Conservation (phyloP, 1,140 invertebrate genomes). For the Trichonephila clavipes region DNA sequence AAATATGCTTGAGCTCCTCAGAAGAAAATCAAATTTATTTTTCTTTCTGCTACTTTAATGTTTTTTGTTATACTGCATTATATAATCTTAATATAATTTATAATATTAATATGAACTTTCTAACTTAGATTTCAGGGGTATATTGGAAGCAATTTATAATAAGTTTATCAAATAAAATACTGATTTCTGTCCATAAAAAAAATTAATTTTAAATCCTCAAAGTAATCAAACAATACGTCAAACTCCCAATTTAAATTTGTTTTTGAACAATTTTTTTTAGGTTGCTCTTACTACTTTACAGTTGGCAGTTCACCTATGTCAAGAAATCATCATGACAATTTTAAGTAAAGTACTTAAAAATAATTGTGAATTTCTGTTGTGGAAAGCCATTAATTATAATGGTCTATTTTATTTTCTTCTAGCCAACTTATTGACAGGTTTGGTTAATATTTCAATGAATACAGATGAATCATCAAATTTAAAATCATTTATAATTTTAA, state of each 20-base stretch:
- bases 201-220: no score
- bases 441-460: slow-evolving; percentile 87
- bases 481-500: slow-evolving; percentile 34
- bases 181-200: no score
- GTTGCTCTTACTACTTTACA: slow-evolving; percentile 29
- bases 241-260: neutral
- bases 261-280: neutral
- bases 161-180: no score
- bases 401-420: slow-evolving; percentile 89
- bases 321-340: neutral
- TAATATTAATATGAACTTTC: no score
- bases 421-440: slow-evolving; percentile 89
- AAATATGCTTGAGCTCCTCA: no score
- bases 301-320: slow-evolving; percentile 42
- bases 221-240: no score
- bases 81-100: no score
- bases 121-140: no score
- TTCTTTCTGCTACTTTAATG: no score
- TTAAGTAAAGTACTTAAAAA: slow-evolving; percentile 28
- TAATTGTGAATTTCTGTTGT: slow-evolving; percentile 77
- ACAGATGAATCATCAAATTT: slow-evolving; percentile 80
- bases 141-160: no score
- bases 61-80: no score
- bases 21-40: no score
- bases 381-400: slow-evolving; percentile 87